Percentiles rank a stretch among this genome's conserved stretches.
Evolutionary conservation across 1,140 invertebrate genomes (phyloP).

Genomic region (Chironomus tepperi): DNA sequence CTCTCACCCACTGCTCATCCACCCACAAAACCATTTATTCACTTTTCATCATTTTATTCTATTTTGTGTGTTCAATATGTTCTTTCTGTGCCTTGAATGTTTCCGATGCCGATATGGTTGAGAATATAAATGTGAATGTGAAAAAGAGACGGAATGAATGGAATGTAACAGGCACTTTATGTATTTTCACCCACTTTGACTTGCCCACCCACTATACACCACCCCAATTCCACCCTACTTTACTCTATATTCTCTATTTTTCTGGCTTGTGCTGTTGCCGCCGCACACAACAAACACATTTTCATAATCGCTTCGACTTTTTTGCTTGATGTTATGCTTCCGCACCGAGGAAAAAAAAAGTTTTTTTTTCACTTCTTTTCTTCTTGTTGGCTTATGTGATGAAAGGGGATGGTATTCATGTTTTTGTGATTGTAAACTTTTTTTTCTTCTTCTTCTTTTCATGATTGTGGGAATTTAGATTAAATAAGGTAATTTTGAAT

Average conservation of each 20-base stretch:
- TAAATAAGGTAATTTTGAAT: too few species aligned
- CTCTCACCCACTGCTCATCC: not conserved
- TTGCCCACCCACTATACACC: not conserved
- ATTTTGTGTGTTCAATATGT: conserved; percentile 19
- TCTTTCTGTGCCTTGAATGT: not conserved
- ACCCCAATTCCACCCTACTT: not conserved
- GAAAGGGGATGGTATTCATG: not conserved
- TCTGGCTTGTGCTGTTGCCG: not conserved
- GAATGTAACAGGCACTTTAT: conserved; percentile 21
- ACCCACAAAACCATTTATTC: conserved; percentile 22
- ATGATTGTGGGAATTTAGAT: not conserved
- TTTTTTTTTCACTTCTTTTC: not conserved
- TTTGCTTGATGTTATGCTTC: not conserved
- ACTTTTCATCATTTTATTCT: conserved; percentile 20
- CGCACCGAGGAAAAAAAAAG: not conserved
- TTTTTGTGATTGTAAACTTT: not conserved
- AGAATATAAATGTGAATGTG: not conserved
- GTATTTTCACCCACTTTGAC: not conserved
- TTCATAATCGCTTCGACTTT: conserved; percentile 22
- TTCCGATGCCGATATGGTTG: not conserved
- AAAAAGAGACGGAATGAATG: not conserved
- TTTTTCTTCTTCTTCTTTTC: not conserved
- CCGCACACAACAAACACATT: conserved; percentile 12
- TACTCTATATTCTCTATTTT: not conserved
- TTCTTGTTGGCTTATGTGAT: not conserved